Evolutionary conservation across 64 coral and sea anemone genomes (phyloP).

Genomic region (Pocillopora damicornis): DNA sequence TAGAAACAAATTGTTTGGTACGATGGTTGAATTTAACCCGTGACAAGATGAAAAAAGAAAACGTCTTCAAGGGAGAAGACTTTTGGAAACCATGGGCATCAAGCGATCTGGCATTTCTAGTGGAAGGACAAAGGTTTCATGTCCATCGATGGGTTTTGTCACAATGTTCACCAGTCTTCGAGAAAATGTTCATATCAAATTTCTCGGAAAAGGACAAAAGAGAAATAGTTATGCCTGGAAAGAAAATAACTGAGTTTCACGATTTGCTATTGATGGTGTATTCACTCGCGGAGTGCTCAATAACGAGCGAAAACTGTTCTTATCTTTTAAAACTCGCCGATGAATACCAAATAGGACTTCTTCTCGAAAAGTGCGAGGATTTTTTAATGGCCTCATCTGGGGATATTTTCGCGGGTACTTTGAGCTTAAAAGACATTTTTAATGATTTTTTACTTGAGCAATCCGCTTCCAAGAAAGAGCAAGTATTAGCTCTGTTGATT

Average conservation of each 20-base stretch:
- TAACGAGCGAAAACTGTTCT: conserved; percentile 37
- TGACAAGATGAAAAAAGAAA: not conserved
- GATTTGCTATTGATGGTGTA: conserved; percentile 41
- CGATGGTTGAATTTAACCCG: not conserved
- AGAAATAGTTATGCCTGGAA: conserved; percentile 2
- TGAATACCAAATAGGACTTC: conserved; percentile 21
- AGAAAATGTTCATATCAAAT: conserved; percentile 36
- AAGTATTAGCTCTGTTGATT: conserved; percentile 2
- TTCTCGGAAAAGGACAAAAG: not conserved
- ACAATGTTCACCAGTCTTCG: conserved; percentile 37
- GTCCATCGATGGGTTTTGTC: conserved; percentile 30
- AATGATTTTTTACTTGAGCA: not conserved
- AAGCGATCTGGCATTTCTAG: conserved; percentile 34
- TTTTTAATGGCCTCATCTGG: not conserved
- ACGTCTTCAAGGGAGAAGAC: not conserved
- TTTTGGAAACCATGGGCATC: conserved; percentile 49
- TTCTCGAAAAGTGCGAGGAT: conserved; percentile 38
- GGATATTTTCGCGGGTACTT: not conserved
- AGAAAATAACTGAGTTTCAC: not conserved
- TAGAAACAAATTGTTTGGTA: not conserved
- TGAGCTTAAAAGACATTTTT: not conserved
- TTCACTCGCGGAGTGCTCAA: not conserved
- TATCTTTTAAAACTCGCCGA: conserved; percentile 34
- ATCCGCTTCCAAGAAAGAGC: not conserved
- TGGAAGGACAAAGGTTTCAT: conserved; percentile 12